A percentile compares a stretch with the other conserved stretches of the same genome.
These are phyloP conservation scores for Megathymus violae DNA, from an alignment of 1,140 invertebrate species.

Conservation along the genomic window DNA sequence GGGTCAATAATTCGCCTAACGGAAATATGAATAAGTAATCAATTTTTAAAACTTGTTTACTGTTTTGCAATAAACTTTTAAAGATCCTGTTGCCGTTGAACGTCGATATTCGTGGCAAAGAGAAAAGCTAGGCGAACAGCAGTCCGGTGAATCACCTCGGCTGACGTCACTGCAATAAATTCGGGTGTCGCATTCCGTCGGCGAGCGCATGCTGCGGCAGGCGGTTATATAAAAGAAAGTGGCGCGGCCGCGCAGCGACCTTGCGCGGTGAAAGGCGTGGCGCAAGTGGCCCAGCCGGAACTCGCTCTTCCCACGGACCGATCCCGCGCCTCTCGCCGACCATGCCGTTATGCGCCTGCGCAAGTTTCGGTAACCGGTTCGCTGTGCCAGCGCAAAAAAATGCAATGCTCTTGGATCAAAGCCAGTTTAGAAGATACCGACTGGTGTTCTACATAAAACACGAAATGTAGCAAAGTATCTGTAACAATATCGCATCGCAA, in stretches of 20 bases:
- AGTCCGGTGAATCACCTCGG: conserved; percentile 61
- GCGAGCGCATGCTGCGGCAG: conserved; percentile 34
- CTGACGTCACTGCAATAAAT: conserved; percentile 77
- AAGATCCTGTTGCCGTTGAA: too few species aligned
- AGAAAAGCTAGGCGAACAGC: conserved; percentile 32
- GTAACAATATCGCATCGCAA: conserved; percentile 18
- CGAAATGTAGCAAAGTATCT: conserved; percentile 27
- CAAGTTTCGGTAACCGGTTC: conserved; percentile 76
- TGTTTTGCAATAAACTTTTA: too few species aligned
- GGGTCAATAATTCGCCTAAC: too few species aligned
- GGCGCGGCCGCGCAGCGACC: conserved; percentile 77
- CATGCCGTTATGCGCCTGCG: conserved; percentile 69
- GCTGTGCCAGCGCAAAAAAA: conserved; percentile 66
- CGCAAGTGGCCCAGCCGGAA: conserved; percentile 79
- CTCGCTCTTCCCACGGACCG: conserved; percentile 74
- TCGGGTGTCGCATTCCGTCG: conserved; percentile 76
- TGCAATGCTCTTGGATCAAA: conserved; percentile 59
- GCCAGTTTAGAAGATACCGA: conserved; percentile 49
- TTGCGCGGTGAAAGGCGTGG: conserved; percentile 81
- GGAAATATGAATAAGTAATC: too few species aligned
- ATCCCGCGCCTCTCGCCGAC: conserved; percentile 67
- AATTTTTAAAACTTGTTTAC: too few species aligned
- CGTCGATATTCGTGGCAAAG: too few species aligned
- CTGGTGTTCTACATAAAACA: conserved; percentile 50
- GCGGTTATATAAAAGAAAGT: conserved; percentile 81